Evolutionary conservation across 2,888 invertebrate species (phyloP).

Genomic region (Nineta flava): DNA sequence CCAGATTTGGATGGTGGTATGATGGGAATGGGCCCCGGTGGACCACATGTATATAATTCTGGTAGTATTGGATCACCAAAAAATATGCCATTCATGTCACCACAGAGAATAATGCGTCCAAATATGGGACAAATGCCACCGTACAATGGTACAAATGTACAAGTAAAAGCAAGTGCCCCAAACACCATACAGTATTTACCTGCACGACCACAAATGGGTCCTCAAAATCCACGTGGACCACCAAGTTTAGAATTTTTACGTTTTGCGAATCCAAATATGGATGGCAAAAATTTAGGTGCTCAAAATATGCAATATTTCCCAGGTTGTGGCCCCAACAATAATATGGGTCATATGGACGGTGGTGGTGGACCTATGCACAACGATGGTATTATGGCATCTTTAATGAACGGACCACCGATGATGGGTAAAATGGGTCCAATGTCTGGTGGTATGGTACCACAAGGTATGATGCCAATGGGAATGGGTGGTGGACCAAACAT

Average conservation of each 20-base stretch:
- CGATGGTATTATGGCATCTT: conserved; percentile 24
- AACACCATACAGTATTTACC: conserved; percentile 98
- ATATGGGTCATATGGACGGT: conserved; percentile 27
- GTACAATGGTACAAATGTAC: conserved; percentile 67
- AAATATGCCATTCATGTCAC: conserved; percentile 24
- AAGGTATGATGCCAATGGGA: conserved; percentile 20
- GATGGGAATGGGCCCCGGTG: conserved; percentile 24
- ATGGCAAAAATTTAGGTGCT: conserved; percentile 50
- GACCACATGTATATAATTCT: conserved; percentile 23
- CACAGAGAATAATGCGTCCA: conserved; percentile 45
- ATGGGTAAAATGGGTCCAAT: conserved; percentile 32
- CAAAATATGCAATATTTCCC: conserved; percentile 60
- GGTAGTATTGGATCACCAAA: conserved; percentile 34
- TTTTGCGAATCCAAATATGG: conserved; percentile 66
- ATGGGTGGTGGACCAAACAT: conserved; percentile 26
- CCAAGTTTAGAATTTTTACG: conserved; percentile 81
- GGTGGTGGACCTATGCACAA: conserved; percentile 21
- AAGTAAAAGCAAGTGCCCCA: conserved; percentile 91
- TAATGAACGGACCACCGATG: conserved; percentile 27
- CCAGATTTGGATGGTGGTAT: conserved; percentile 19
- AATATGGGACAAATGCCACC: conserved; percentile 43
- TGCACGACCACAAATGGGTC: conserved; percentile 73
- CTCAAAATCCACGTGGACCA: conserved; percentile 56
- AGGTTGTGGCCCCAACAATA: conserved; percentile 34
- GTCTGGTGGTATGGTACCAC: conserved; percentile 27